These are phyloP conservation scores for Cacoxenus indagator DNA, from an alignment of 2,888 invertebrate genomes.

Conservation along the genomic window DNA sequence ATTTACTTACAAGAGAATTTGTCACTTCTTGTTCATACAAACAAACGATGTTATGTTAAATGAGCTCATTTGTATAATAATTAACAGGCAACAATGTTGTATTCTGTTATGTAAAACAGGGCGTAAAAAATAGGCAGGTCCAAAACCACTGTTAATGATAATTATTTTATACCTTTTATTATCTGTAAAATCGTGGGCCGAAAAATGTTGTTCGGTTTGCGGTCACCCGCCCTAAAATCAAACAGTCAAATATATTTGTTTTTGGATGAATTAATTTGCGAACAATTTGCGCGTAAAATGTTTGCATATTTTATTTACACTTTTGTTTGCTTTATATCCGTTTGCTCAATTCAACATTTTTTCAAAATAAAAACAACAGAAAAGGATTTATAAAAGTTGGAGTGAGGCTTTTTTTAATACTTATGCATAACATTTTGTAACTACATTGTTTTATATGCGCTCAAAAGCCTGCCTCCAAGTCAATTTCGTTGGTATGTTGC, in stretches of 20 bases:
- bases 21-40: too few relatives aligned
- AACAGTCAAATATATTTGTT: neutral
- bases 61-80: conserved; percentile 12
- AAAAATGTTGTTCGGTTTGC: neutral
- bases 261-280: conserved; percentile 1
- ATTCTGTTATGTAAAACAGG: neutral
- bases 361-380: neutral
- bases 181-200: neutral
- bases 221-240: neutral
- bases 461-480: neutral
- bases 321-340: neutral
- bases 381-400: too few relatives aligned
- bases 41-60: conserved; percentile 1
- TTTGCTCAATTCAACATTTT: neutral
- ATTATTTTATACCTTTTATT: neutral
- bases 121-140: neutral
- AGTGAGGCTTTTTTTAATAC: too few relatives aligned
- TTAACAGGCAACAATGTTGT: neutral
- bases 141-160: neutral
- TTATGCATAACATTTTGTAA: too few relatives aligned
- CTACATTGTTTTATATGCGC: neutral
- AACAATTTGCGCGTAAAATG: neutral
- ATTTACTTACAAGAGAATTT: neutral
- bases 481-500: too few relatives aligned
- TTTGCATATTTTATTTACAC: neutral